These are phyloP conservation scores for Euzophera pinguis DNA, from an alignment of 2,888 invertebrate species.

Conservation along the genomic window DNA sequence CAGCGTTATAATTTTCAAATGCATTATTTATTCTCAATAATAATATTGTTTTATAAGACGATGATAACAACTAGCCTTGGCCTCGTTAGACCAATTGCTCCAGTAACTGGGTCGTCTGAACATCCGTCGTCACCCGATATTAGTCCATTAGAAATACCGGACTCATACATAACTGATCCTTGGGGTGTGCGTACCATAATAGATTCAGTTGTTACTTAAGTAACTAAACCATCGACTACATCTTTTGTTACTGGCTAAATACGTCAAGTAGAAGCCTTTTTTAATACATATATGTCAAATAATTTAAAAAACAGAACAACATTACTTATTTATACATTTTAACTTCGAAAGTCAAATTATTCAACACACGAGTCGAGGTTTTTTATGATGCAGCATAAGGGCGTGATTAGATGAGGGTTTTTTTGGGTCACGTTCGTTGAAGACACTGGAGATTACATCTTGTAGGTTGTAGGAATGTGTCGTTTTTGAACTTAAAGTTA, in stretches of 20 bases:
- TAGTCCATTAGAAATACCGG: conserved; percentile 7
- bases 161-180: neutral
- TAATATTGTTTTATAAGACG: neutral
- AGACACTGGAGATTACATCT: conserved; percentile 3
- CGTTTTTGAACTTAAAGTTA: neutral
- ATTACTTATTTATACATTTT: neutral
- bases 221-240: neutral
- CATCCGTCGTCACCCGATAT: conserved; percentile 10
- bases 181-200: neutral
- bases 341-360: conserved; percentile 11
- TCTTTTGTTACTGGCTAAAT: too few relatives aligned
- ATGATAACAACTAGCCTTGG: conserved; percentile 13
- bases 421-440: conserved; percentile 8
- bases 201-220: neutral
- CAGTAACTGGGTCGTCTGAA: conserved; percentile 12
- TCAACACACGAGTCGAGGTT: conserved; percentile 18
- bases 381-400: conserved; percentile 19
- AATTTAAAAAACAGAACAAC: too few relatives aligned
- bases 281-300: too few relatives aligned
- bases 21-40: neutral
- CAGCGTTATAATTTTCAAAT: neutral
- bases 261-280: too few relatives aligned
- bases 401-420: conserved; percentile 20
- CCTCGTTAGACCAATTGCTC: conserved; percentile 17
- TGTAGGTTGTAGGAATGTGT: neutral